phyloP scores from a whole-genome alignment of 2,888 invertebrate genomes.

The Xylocampa areola region DNA sequence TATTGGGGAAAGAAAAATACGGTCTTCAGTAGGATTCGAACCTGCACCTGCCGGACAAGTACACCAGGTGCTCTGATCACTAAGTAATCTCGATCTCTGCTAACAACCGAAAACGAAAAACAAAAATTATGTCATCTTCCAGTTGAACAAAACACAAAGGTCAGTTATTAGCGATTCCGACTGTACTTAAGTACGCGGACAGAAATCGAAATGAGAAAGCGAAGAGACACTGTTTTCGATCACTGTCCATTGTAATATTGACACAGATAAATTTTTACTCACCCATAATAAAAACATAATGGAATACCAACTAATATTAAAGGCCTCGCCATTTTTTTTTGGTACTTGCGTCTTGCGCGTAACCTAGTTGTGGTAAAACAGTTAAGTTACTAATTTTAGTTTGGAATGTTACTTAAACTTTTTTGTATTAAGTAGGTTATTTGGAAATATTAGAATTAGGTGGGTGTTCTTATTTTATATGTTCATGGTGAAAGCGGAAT shows the following conservation, averaged over 20 bases:
- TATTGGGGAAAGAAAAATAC: no score
- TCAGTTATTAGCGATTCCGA: not conserved
- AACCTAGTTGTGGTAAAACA: conserved; percentile 24
- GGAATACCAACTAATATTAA: conserved; percentile 17
- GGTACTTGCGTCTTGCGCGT: not conserved
- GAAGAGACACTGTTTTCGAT: conserved; percentile 4
- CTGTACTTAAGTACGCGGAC: conserved; percentile 22
- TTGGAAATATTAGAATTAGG: not conserved
- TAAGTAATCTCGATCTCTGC: no score
- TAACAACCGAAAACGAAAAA: no score
- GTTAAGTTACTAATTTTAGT: conserved; percentile 2
- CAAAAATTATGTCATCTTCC: no score
- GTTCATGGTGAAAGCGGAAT: no score
- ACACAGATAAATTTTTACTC: not conserved
- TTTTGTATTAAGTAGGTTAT: no score
- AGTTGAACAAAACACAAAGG: not conserved
- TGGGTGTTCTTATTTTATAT: not conserved
- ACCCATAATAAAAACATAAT: conserved; percentile 22
- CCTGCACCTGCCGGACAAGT: no score
- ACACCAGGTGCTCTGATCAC: no score
- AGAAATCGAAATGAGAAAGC: conserved; percentile 38
- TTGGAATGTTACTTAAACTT: no score
- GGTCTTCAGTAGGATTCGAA: no score
- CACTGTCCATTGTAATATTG: conserved; percentile 29
- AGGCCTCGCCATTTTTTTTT: conserved; percentile 5